phyloP scores from a whole-genome alignment of 2,113 vertebrate genomes.

The Cacatua alba region DNA sequence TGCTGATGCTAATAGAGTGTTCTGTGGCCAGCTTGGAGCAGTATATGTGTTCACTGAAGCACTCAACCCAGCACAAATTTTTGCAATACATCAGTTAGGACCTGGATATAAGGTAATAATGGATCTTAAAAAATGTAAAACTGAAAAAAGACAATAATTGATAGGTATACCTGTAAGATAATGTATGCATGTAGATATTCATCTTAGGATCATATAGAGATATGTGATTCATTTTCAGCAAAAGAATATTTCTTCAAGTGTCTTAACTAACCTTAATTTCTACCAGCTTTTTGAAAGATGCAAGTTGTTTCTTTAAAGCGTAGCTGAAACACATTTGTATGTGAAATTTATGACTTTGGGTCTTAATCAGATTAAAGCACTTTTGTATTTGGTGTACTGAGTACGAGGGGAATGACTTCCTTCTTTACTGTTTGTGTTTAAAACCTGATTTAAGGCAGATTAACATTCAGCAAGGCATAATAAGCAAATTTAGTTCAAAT shows the following conservation, averaged over 20 bases:
- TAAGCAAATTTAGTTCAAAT: neutral
- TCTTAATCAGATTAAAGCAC: neutral
- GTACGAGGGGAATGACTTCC: neutral
- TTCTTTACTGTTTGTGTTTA: neutral
- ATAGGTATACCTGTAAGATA: neutral
- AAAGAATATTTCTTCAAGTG: neutral
- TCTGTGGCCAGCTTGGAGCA: constrained; percentile 95
- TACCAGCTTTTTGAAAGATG: neutral
- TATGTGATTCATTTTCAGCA: neutral
- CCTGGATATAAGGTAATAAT: constrained; percentile 92
- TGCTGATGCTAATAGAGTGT: constrained; percentile 94
- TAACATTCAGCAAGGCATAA: neutral
- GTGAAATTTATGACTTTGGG: neutral
- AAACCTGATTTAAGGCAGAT: neutral
- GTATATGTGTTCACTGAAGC: constrained; percentile 96
- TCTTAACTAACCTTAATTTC: neutral
- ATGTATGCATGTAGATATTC: neutral
- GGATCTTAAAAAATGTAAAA: neutral
- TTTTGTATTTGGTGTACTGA: neutral
- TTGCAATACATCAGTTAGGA: constrained; percentile 97
- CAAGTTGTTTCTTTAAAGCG: neutral
- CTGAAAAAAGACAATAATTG: neutral
- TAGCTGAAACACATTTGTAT: neutral
- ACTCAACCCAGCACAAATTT: constrained; percentile 96
- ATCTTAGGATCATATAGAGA: neutral